phyloP scores from a whole-genome alignment of 2,888 invertebrate species.

The Steromphala cineraria region DNA sequence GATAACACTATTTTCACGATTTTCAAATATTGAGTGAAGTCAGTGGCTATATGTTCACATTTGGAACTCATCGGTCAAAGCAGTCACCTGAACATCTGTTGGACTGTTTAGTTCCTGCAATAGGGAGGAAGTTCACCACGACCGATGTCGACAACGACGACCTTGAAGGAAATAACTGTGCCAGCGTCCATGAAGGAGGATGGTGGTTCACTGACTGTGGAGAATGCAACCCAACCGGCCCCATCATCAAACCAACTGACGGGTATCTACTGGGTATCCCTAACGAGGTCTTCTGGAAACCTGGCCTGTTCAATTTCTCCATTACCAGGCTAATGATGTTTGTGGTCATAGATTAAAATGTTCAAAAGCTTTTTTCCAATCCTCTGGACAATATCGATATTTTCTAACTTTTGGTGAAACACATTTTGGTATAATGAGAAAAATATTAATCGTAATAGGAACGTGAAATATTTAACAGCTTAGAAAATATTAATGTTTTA shows the following conservation, averaged over 20 bases:
- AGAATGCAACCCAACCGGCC: background rate
- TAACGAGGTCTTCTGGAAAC: background rate
- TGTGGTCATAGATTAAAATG: background rate
- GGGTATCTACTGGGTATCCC: background rate
- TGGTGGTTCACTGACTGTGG: background rate
- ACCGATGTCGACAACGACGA: background rate
- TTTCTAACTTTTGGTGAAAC: too few species aligned
- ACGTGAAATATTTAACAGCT: too few species aligned
- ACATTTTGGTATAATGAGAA: too few species aligned
- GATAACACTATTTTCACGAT: background rate
- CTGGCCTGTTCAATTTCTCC: background rate
- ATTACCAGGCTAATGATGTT: background rate
- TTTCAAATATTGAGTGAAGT: background rate
- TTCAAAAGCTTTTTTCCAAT: too few species aligned
- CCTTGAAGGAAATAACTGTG: background rate
- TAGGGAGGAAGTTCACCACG: background rate
- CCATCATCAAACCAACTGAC: background rate
- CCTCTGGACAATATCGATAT: too few species aligned
- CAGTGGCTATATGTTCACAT: background rate
- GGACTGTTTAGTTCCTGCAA: background rate
- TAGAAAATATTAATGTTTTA: too few species aligned
- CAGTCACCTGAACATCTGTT: background rate
- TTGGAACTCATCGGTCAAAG: background rate
- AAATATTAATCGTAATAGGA: too few species aligned
- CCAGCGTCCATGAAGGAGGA: background rate